Percentiles rank a stretch among this genome's conserved stretches.
phyloP scores from a whole-genome alignment of 2,113 vertebrate species.

The Nycticorax nycticorax region DNA sequence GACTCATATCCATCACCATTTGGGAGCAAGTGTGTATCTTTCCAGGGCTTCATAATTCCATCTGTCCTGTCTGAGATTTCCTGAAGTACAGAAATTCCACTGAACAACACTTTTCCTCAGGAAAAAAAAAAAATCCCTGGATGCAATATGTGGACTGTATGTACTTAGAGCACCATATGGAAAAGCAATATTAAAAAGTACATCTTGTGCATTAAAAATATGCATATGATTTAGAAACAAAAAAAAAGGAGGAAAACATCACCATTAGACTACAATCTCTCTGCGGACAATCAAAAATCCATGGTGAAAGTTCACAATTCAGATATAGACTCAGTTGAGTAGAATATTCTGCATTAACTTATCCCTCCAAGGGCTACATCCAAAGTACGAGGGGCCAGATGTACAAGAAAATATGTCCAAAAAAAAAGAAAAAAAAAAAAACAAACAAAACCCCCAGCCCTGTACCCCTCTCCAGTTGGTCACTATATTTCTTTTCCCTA shows the following conservation, averaged over 20 bases:
- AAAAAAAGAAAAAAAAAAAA: neutral
- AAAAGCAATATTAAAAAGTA: conserved; percentile 32
- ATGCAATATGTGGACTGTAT: neutral
- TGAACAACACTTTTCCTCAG: neutral
- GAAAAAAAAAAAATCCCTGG: neutral
- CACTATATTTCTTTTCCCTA: neutral
- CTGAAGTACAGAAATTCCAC: conserved; percentile 1
- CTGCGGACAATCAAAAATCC: neutral
- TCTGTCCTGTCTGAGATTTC: neutral
- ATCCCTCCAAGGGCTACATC: neutral
- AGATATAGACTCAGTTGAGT: neutral
- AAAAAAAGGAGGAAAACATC: neutral
- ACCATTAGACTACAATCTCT: neutral
- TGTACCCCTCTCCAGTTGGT: neutral
- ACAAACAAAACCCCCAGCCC: accelerated
- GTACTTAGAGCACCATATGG: conserved; percentile 4
- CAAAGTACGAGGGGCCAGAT: neutral
- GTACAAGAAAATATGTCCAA: neutral
- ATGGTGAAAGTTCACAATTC: neutral
- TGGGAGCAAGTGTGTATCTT: neutral
- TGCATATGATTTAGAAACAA: neutral
- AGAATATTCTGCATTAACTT: neutral
- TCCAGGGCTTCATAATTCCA: neutral
- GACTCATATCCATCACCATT: neutral
- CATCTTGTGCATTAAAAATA: neutral